Conservation (phyloP, 1,140 invertebrate species). For the Oncopodura yosiiana region DNA sequence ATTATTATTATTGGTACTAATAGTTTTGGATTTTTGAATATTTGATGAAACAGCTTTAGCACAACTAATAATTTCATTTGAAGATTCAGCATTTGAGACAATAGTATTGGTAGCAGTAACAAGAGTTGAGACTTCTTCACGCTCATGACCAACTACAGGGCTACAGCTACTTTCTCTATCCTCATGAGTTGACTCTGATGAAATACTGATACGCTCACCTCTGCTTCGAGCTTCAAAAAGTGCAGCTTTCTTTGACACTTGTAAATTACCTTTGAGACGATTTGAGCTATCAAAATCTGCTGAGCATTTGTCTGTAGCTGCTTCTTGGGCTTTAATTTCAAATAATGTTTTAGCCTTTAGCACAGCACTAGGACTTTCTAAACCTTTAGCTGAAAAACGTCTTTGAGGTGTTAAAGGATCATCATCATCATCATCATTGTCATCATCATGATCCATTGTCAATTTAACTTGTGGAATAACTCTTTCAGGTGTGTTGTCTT, state of each 20-base stretch:
- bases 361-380: constrained; percentile 49
- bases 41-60: neutral
- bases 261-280: neutral
- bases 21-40: neutral
- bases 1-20: no score
- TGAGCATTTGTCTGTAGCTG: constrained; percentile 9
- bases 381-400: constrained; percentile 38
- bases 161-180: constrained; percentile 16
- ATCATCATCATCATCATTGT: constrained; percentile 18
- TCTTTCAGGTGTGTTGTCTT: no score
- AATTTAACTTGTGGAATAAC: neutral
- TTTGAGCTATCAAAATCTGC: neutral
- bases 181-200: constrained; percentile 21
- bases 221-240: constrained; percentile 29
- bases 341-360: constrained; percentile 55
- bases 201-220: constrained; percentile 29
- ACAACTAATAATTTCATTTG: neutral
- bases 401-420: constrained; percentile 32
- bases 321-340: constrained; percentile 45
- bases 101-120: neutral
- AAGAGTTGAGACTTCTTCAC: neutral
- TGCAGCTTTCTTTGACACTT: constrained; percentile 30
- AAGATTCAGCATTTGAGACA: neutral
- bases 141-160: neutral
- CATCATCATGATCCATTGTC: neutral